A percentile compares a stretch with the other conserved stretches of the same genome.
Conservation (phyloP, 2,113 vertebrate genomes). For the Osmerus eperlanus region DNA sequence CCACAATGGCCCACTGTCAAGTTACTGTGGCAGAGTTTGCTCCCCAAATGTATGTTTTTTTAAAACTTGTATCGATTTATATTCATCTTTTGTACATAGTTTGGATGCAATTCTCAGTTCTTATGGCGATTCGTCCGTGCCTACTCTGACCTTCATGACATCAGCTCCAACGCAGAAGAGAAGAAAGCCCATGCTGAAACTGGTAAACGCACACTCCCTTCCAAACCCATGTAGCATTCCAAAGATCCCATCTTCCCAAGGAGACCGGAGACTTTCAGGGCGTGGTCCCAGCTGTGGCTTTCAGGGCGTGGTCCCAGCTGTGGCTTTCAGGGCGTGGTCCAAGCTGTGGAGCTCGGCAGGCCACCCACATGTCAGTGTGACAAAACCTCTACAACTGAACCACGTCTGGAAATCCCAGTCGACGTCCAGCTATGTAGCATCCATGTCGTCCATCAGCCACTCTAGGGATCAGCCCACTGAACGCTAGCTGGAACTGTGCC, state of each 20-base stretch:
- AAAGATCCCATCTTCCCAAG: not conserved
- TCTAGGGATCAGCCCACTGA: not conserved
- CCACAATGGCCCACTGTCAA: not conserved
- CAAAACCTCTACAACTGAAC: not conserved
- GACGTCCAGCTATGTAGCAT: not conserved
- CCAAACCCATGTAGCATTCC: not conserved
- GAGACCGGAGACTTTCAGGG: not conserved
- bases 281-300: not conserved
- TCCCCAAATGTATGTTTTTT: too few relatives aligned
- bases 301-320: too few relatives aligned
- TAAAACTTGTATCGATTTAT: not conserved
- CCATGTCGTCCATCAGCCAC: not conserved
- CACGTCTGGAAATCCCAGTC: slow-evolving; percentile 5
- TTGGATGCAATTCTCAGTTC: slow-evolving; percentile 74
- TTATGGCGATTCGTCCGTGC: slow-evolving; percentile 88
- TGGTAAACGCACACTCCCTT: slow-evolving; percentile 65
- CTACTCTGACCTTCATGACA: slow-evolving; percentile 84
- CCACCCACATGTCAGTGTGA: not conserved
- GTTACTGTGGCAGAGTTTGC: too few relatives aligned
- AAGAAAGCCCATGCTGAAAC: slow-evolving; percentile 81
- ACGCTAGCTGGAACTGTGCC: slow-evolving; percentile 4
- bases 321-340: too few relatives aligned
- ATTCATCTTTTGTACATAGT: slow-evolving; percentile 67
- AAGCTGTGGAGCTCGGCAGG: not conserved
- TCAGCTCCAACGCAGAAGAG: slow-evolving; percentile 76